These are phyloP conservation scores for Mionectes olivaceus DNA, from an alignment of 2,797 vertebrate species.

Conservation along the genomic window DNA sequence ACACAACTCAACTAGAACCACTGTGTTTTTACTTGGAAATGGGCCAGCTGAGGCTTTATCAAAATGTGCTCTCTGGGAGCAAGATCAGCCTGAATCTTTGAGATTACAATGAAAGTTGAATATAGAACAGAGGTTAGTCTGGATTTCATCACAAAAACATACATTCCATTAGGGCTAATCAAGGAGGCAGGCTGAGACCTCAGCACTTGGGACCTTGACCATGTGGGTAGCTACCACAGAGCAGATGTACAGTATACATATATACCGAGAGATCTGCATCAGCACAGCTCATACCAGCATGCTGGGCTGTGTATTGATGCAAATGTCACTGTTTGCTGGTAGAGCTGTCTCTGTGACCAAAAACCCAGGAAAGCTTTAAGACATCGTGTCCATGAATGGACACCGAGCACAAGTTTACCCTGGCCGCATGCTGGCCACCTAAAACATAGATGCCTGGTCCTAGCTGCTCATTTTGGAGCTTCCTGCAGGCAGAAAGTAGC, in stretches of 20 bases:
- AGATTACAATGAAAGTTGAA: not conserved
- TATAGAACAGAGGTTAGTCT: not conserved
- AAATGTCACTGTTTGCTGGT: not conserved
- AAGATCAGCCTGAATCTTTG: not conserved
- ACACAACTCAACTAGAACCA: not conserved
- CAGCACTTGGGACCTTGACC: not conserved
- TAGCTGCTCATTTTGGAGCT: not conserved
- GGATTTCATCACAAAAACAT: not conserved
- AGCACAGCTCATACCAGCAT: not conserved
- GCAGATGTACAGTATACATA: not conserved
- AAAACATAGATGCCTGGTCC: not conserved
- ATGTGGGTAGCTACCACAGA: not conserved
- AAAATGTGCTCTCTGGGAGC: not conserved
- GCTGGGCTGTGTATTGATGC: not conserved
- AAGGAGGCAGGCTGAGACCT: not conserved
- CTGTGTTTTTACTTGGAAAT: not conserved
- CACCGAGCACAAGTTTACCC: not conserved
- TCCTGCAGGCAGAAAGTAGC: not conserved
- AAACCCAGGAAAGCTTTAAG: not conserved
- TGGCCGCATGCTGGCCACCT: not conserved
- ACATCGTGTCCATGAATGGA: not conserved
- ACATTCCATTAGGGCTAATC: not conserved
- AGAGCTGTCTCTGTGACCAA: not conserved
- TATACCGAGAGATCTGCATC: not conserved
- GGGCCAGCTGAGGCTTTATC: not conserved